These are phyloP conservation scores for Chrysodeixis includens DNA, from an alignment of 2,888 invertebrate species.

Conservation along the genomic window DNA sequence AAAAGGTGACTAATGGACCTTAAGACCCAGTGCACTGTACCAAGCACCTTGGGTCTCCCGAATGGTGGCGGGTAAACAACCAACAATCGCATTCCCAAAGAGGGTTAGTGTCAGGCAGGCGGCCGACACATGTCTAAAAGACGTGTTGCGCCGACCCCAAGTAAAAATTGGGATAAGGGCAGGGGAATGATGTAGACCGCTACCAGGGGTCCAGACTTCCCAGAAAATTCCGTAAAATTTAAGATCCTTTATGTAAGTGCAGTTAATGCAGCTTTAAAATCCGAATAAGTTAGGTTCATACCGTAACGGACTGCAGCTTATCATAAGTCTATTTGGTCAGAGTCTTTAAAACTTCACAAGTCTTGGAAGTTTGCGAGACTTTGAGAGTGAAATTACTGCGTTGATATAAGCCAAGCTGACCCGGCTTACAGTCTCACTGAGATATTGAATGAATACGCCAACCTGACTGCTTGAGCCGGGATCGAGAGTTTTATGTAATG, in stretches of 20 bases:
- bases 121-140: too few species aligned
- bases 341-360: constrained; percentile 26
- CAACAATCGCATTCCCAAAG: too few species aligned
- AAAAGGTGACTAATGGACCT: too few species aligned
- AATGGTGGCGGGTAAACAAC: too few species aligned
- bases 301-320: neutral
- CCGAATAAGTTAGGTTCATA: constrained; percentile 5
- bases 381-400: constrained; percentile 29
- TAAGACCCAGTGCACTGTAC: too few species aligned
- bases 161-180: too few species aligned
- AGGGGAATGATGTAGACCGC: too few species aligned
- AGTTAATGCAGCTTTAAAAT: neutral
- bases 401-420: constrained; percentile 19
- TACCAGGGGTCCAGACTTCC: neutral
- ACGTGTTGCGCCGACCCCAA: too few species aligned
- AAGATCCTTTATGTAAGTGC: neutral
- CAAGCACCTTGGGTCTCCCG: too few species aligned
- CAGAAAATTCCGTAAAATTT: neutral
- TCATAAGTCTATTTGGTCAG: constrained; percentile 5
- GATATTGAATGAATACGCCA: constrained; percentile 22
- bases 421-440: constrained; percentile 20
- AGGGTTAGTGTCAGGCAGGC: too few species aligned
- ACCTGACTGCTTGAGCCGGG: constrained; percentile 10
- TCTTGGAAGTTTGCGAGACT: constrained; percentile 22
- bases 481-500: neutral